phyloP scores from a whole-genome alignment of 23 tunicate genomes.

The Corella eumyota region DNA sequence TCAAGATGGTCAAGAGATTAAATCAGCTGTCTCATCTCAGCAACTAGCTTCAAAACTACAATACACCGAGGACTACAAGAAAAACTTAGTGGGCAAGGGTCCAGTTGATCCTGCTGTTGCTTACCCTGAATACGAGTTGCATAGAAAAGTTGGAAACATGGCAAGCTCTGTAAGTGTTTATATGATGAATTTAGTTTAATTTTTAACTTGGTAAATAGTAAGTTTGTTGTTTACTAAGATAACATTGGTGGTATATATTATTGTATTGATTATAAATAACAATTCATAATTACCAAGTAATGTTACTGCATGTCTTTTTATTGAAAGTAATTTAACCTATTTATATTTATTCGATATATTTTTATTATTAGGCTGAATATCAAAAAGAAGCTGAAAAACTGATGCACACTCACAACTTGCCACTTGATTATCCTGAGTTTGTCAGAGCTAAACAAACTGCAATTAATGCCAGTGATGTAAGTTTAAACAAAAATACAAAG shows the following conservation, averaged over 20 bases:
- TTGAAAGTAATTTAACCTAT: too few species aligned
- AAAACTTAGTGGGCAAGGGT: constrained; percentile 51
- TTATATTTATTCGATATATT: too few species aligned
- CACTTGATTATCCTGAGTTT: constrained; percentile 73
- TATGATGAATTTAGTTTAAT: too few species aligned
- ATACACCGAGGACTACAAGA: constrained; percentile 56
- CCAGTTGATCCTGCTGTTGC: constrained; percentile 37
- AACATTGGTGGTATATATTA: too few species aligned
- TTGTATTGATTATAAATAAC: too few species aligned
- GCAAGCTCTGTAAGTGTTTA: constrained; percentile 32
- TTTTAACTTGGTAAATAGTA: too few species aligned
- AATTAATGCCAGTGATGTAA: constrained; percentile 73
- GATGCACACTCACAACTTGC: constrained; percentile 49
- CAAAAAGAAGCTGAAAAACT: constrained; percentile 64
- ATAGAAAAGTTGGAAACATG: constrained; percentile 16
- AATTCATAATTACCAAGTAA: too few species aligned
- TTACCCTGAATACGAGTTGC: constrained; percentile 45
- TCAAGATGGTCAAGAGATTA: constrained; percentile 46
- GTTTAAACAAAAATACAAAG: background rate
- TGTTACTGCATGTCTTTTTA: too few species aligned
- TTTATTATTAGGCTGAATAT: constrained; percentile 42
- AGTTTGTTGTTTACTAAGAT: too few species aligned
- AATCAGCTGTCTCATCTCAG: constrained; percentile 38
- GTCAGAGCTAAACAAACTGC: constrained; percentile 66
- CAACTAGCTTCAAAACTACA: constrained; percentile 20